A percentile compares a stretch with the other conserved stretches of the same genome.
Conservation (phyloP, 2,888 invertebrate genomes). For the Alloplasta piceator region DNA sequence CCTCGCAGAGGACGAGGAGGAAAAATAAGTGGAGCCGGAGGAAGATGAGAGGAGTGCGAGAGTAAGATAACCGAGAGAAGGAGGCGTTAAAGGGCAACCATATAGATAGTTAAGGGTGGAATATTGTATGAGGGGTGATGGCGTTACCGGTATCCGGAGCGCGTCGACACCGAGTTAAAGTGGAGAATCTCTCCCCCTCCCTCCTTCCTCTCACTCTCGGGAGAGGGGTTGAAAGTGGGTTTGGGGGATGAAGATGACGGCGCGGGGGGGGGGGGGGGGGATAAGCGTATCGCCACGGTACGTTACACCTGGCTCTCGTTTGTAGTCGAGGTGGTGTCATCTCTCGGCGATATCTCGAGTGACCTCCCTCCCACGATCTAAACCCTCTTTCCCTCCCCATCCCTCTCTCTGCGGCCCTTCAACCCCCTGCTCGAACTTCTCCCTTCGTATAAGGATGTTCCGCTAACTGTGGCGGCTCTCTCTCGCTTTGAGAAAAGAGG, state of each 20-base stretch:
- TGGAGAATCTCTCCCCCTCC: no score
- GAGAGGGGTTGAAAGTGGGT: slow-evolving; percentile 37
- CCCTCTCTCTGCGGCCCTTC: slow-evolving; percentile 51
- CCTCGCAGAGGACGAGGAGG: no score
- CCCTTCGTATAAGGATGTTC: slow-evolving; percentile 61
- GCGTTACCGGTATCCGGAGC: slow-evolving; percentile 72
- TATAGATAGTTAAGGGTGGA: slow-evolving; percentile 56
- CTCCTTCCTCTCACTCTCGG: no score
- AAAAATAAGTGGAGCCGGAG: background rate
- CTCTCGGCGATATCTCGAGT: slow-evolving; percentile 80
- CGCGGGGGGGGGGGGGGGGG: slow-evolving; percentile 42
- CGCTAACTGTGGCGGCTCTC: slow-evolving; percentile 62
- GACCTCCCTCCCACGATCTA: slow-evolving; percentile 68
- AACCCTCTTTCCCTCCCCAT: slow-evolving; percentile 32
- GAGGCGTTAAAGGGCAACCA: slow-evolving; percentile 51
- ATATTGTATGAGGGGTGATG: slow-evolving; percentile 63
- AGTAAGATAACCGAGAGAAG: slow-evolving; percentile 48
- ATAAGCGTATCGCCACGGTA: slow-evolving; percentile 62
- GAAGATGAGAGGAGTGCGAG: slow-evolving; percentile 38
- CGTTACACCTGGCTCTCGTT: slow-evolving; percentile 76
- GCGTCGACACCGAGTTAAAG: slow-evolving; percentile 49
- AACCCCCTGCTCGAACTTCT: slow-evolving; percentile 41
- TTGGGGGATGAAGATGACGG: slow-evolving; percentile 35
- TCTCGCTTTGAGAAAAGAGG: no score
- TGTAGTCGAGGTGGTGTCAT: slow-evolving; percentile 81